Base-by-base conservation (phyloP, 2,797 vertebrate species). In the Sebastes matsubarae region DNA sequence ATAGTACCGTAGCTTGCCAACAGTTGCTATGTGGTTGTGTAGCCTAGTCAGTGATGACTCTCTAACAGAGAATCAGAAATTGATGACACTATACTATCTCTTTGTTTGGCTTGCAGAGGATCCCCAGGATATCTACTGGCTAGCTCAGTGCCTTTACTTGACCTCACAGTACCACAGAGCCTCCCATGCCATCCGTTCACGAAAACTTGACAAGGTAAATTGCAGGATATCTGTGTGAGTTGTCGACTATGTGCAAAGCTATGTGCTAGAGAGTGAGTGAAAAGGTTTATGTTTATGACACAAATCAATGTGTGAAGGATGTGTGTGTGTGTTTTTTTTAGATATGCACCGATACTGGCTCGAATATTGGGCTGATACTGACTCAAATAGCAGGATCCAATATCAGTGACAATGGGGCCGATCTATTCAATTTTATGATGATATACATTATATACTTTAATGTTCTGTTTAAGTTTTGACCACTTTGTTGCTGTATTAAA, bases 101-200 rank as follows among this genome's bases (percentile, higher is more conserved):
- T 78, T 29, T 79, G 13, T 81, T 71, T 83, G 14, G 2, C 54
- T 8, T 50, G 12, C 85, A 99, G 98, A 99, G 94, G 98, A 99
- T 3, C 97, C 98, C 55, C 98, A 98, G 86, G 99, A 99, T 83
- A 97, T 99, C 83, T 99, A 99, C 89, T 99, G 99, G 99, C 92
- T 99, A 82, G 98, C 99, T 84, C 99, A 99, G 81, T 99, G 98
- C 92, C 98, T 99, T 94, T 99, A 98, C 84, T 92, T 99, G 42
- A 99, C 98, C 72, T 97, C 97, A 68, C 99, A 99, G 80, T 99
- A 99, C 94, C 99, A 99, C 57, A 96, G 99, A 94, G 99, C 99
- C 86, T 98, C 99, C 27, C 98, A 99, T 50, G 97, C 98, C 24
- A 96, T 99, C 77, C 96, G 98, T 2, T 99, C 99, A 0, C 95